A percentile compares a stretch with the other conserved stretches of the same genome.
phyloP scores from a whole-genome alignment of 64 coral and sea anemone species.

The Stichodactyla helianthus region DNA sequence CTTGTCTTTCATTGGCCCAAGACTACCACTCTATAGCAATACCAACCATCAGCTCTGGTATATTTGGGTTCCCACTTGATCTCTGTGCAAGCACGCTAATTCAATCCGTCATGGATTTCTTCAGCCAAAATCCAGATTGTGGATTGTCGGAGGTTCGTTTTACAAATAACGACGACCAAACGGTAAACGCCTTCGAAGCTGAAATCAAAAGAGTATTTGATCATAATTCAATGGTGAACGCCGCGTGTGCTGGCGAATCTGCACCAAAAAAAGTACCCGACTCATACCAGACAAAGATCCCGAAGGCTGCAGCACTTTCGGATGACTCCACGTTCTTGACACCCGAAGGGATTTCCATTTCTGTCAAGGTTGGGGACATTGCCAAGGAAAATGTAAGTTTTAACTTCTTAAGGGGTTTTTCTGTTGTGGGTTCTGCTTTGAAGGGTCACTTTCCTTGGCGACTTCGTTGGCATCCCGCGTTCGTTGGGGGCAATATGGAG shows the following conservation, averaged over 20 bases:
- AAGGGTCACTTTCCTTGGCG: too few relatives aligned
- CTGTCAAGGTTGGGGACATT: constrained; percentile 27
- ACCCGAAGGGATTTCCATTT: constrained; percentile 26
- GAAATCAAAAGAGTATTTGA: constrained; percentile 44
- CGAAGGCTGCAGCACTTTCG: too few relatives aligned
- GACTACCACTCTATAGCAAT: constrained; percentile 32
- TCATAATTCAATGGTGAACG: neutral
- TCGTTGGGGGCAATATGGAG: too few relatives aligned
- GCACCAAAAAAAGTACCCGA: too few relatives aligned
- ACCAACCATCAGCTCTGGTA: constrained; percentile 51
- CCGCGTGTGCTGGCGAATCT: neutral
- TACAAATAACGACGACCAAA: constrained; percentile 30
- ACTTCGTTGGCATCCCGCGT: too few relatives aligned
- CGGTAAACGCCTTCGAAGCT: neutral
- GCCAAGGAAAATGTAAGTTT: constrained; percentile 40
- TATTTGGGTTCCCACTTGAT: constrained; percentile 40
- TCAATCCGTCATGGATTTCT: constrained; percentile 38
- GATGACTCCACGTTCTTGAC: neutral
- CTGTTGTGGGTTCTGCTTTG: too few relatives aligned
- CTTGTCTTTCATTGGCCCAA: neutral
- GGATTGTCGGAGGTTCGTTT: constrained; percentile 37
- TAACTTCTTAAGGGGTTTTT: too few relatives aligned
- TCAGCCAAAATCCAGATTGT: constrained; percentile 10
- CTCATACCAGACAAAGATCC: too few relatives aligned
- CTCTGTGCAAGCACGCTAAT: constrained; percentile 38